Percentiles rank a stretch among this genome's conserved stretches.
These are phyloP conservation scores for Drosophila lini DNA, from an alignment of 1,140 invertebrate species.

Conservation along the genomic window DNA sequence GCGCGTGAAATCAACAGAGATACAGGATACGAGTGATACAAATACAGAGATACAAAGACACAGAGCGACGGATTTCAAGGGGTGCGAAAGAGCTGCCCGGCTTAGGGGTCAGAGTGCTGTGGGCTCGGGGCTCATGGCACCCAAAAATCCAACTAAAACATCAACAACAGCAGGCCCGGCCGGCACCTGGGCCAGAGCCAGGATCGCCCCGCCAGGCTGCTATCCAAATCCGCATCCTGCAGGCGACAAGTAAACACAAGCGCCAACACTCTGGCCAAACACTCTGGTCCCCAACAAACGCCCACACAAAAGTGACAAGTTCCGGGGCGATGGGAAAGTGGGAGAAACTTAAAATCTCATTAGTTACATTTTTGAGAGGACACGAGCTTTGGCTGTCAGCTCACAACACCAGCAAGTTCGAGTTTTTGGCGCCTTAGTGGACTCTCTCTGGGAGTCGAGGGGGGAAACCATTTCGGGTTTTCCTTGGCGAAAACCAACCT, in stretches of 20 bases:
- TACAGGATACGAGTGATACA: conserved; percentile 16
- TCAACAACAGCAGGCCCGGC: conserved; percentile 15
- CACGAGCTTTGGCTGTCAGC: conserved; percentile 34
- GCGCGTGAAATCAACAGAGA: conserved; percentile 32
- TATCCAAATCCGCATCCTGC: conserved; percentile 43
- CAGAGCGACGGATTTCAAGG: conserved; percentile 11
- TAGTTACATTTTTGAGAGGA: conserved; percentile 55
- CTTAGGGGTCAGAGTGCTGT: conserved; percentile 44
- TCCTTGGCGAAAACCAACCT: conserved; percentile 7
- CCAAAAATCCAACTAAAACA: conserved; percentile 25
- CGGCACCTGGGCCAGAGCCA: conserved; percentile 33
- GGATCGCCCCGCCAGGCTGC: not conserved
- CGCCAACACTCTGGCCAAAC: conserved; percentile 30
- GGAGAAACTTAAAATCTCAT: conserved; percentile 55
- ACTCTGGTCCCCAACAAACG: conserved; percentile 17
- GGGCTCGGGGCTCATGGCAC: conserved; percentile 21
- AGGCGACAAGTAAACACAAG: conserved; percentile 56
- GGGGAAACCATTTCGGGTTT: not conserved
- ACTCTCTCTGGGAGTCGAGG: not conserved
- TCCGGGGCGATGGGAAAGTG: not conserved
- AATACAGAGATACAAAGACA: conserved; percentile 18
- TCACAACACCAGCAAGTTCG: conserved; percentile 7
- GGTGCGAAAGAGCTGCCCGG: conserved; percentile 19
- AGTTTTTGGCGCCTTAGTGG: conserved; percentile 23
- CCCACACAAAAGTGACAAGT: conserved; percentile 16